phyloP scores from a whole-genome alignment of 2,888 invertebrate genomes.

The Tribolium freemani region DNA sequence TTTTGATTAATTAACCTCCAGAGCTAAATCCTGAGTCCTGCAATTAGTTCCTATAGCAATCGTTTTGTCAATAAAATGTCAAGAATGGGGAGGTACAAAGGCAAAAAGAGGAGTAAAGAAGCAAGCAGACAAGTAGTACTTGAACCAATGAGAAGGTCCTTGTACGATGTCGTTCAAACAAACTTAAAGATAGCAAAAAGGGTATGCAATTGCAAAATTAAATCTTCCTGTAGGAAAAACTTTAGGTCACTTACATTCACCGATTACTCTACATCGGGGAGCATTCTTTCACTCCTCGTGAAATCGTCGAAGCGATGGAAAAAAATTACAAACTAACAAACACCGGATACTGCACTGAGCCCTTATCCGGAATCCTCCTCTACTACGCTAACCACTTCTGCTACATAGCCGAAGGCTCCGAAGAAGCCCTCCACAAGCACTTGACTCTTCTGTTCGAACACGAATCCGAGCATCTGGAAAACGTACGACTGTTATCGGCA shows the following conservation, averaged over 20 bases:
- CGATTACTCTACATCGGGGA: constrained; percentile 55
- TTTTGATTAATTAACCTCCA: not conserved
- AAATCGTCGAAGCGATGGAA: constrained; percentile 7
- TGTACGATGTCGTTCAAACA: constrained; percentile 51
- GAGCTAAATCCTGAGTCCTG: not conserved
- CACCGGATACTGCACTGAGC: constrained; percentile 13
- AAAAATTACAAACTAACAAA: constrained; percentile 7
- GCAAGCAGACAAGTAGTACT: constrained; percentile 5
- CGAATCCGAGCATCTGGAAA: not conserved
- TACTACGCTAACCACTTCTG: constrained; percentile 71
- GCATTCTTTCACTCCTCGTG: constrained; percentile 43
- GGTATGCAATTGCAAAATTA: constrained; percentile 42
- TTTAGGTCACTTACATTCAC: constrained; percentile 54
- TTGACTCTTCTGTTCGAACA: not conserved
- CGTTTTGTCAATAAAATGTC: not conserved
- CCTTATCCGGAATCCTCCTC: constrained; percentile 68
- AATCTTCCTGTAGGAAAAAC: not conserved
- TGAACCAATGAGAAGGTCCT: constrained; percentile 50
- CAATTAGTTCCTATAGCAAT: not conserved
- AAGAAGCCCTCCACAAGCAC: constrained; percentile 14
- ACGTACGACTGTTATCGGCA: constrained; percentile 12
- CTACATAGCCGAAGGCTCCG: constrained; percentile 68
- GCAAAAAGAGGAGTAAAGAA: not conserved
- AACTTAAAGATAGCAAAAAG: constrained; percentile 53
- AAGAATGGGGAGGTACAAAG: constrained; percentile 4